A percentile compares a stretch with the other conserved stretches of the same genome.
phyloP scores from a whole-genome alignment of 2,113 vertebrate species.

The Perca schrenkii region DNA sequence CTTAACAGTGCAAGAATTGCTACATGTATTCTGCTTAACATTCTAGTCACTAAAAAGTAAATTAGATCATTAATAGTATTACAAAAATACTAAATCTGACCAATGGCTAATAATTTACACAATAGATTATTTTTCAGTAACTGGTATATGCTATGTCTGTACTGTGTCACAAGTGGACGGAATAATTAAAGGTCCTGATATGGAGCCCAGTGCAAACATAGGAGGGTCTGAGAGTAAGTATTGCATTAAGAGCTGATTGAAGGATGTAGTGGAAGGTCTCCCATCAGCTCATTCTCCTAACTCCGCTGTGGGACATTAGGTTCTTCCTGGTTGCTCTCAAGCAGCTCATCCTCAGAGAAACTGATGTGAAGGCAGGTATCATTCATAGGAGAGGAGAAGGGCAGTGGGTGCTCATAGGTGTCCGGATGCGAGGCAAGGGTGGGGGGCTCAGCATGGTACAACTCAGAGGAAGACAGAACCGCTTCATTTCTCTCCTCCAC shows the following conservation, averaged over 20 bases:
- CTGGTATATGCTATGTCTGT: constrained; percentile 40
- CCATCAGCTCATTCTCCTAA: constrained; percentile 40
- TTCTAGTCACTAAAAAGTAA: constrained; percentile 69
- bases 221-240: constrained; percentile 34
- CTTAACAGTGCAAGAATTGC: constrained; percentile 64
- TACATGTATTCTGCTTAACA: constrained; percentile 67
- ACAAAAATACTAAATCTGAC: constrained; percentile 81
- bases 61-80: constrained; percentile 59
- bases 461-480: constrained; percentile 5
- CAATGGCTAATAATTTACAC: constrained; percentile 62
- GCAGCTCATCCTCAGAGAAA: constrained; percentile 88
- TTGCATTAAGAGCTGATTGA: constrained; percentile 54
- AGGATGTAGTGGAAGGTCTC: constrained; percentile 25
- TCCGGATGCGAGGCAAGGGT: constrained; percentile 34
- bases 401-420: constrained; percentile 58
- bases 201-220: constrained; percentile 55
- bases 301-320: constrained; percentile 61
- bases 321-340: constrained; percentile 80
- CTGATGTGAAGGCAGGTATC: constrained; percentile 90
- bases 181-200: constrained; percentile 54
- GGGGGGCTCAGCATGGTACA: constrained; percentile 17
- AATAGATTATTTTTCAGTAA: constrained; percentile 50
- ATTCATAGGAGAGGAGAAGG: constrained; percentile 78
- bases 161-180: constrained; percentile 51
- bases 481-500: constrained; percentile 59